Percentiles rank a stretch among this genome's conserved stretches.
phyloP scores from a whole-genome alignment of 92 coral and sea anemone species.

The Anthopleura xanthogrammica region DNA sequence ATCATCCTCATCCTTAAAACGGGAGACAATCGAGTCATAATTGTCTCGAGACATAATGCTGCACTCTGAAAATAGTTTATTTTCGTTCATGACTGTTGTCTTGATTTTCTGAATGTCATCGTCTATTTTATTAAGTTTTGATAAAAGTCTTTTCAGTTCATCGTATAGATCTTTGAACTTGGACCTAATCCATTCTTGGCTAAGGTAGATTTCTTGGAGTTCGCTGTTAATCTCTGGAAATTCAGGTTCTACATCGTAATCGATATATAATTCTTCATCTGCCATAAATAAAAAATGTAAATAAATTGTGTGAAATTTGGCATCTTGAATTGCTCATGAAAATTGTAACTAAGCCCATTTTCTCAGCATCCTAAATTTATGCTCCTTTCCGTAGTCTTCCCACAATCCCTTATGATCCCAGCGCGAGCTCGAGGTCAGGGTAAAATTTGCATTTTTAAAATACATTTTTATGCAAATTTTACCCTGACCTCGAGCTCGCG shows the following conservation, averaged over 20 bases:
- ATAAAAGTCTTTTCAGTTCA: constrained; percentile 45
- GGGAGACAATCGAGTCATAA: constrained; percentile 40
- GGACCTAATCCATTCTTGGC: constrained; percentile 39
- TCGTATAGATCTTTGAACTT: constrained; percentile 44
- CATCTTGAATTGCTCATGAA: too few relatives aligned
- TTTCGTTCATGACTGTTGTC: constrained; percentile 67
- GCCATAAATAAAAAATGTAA: background rate
- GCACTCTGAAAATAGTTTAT: constrained; percentile 34
- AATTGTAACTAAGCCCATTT: too few relatives aligned
- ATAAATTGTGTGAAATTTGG: too few relatives aligned
- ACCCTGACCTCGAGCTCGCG: too few relatives aligned
- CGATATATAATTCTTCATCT: background rate
- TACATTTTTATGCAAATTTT: too few relatives aligned
- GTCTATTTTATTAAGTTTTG: constrained; percentile 47
- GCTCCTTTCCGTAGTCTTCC: too few relatives aligned
- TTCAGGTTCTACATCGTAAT: background rate
- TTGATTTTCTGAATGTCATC: constrained; percentile 50
- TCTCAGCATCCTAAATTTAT: too few relatives aligned
- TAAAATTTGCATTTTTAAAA: too few relatives aligned
- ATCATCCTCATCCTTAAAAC: background rate
- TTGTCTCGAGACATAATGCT: constrained; percentile 52
- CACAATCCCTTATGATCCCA: too few relatives aligned
- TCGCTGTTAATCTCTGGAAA: background rate
- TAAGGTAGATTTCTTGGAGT: background rate
- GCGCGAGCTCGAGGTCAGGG: too few relatives aligned